Conservation (phyloP, 2,888 invertebrate genomes). For the Harpalus rufipes region DNA sequence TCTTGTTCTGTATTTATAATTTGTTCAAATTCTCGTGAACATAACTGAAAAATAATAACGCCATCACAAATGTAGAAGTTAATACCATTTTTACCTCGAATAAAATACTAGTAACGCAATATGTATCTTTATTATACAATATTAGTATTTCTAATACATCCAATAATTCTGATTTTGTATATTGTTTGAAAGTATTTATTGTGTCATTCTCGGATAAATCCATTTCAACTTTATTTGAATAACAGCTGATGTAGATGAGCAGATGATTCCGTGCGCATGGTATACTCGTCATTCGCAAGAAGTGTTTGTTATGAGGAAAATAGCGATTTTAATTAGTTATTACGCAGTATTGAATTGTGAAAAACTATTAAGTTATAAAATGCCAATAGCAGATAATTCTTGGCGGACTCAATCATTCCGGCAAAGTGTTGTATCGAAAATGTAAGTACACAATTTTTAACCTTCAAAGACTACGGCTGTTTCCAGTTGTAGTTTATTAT, state of each 20-base stretch:
- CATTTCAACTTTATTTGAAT: not conserved
- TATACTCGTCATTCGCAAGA: not conserved
- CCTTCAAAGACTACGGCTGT: not conserved
- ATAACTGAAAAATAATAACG: conserved; percentile 3
- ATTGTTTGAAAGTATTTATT: conserved; percentile 1
- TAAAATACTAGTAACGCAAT: conserved; percentile 6
- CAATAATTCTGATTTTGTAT: not conserved
- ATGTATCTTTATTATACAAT: conserved; percentile 5
- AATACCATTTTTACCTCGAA: conserved; percentile 6
- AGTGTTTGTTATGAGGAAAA: not conserved
- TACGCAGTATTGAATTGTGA: not conserved
- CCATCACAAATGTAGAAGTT: too few relatives aligned
- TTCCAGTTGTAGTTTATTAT: too few relatives aligned
- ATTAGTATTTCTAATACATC: conserved; percentile 25
- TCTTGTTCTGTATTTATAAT: not conserved
- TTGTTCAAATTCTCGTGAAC: conserved; percentile 12
- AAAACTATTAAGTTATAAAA: conserved; percentile 67
- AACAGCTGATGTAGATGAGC: not conserved
- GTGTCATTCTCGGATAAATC: not conserved
- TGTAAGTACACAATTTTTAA: conserved; percentile 81
- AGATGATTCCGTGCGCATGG: not conserved
- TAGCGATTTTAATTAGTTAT: too few relatives aligned
- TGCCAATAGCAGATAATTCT: conserved; percentile 78
- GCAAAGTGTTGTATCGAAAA: conserved; percentile 91
- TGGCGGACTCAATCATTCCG: conserved; percentile 90